Conservation (phyloP, 2,113 vertebrate genomes). For the Cettia cetti region DNA sequence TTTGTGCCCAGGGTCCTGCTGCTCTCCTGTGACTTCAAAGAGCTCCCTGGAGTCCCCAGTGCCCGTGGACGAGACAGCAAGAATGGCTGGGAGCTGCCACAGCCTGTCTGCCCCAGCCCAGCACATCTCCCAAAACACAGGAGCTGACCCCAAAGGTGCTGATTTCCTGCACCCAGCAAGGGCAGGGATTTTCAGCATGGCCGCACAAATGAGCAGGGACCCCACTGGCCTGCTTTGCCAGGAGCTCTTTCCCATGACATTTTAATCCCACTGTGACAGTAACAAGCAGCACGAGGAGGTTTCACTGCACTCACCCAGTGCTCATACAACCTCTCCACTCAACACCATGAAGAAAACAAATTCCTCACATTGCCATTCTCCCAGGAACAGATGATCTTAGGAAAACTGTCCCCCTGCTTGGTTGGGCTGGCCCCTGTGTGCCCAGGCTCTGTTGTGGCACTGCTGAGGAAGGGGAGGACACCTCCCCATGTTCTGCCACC, state of each 20-base stretch:
- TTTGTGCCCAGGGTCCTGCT: not conserved
- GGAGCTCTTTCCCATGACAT: constrained; percentile 67
- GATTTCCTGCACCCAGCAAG: not conserved
- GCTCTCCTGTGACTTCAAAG: not conserved
- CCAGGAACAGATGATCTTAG: not conserved
- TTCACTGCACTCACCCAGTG: not conserved
- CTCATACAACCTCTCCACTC: not conserved
- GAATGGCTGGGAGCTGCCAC: not conserved
- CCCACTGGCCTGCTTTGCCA: not conserved
- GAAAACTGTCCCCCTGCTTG: not conserved
- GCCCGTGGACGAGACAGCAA: not conserved
- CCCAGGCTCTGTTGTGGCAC: not conserved
- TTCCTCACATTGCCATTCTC: not conserved
- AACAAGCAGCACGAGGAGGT: not conserved
- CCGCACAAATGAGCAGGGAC: constrained; percentile 23
- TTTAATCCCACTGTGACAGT: constrained; percentile 53
- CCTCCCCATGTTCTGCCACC: not conserved
- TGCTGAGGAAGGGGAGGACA: not conserved
- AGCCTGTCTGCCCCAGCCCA: not conserved
- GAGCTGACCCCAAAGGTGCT: accelerated
- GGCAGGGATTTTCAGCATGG: constrained; percentile 51
- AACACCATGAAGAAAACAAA: not conserved
- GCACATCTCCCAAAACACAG: not conserved
- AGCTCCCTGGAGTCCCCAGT: not conserved
- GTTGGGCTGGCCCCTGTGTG: not conserved